Percentiles rank a stretch among this genome's conserved stretches.
Conservation (phyloP, 2,888 invertebrate species). For the Drosophila colorata region DNA sequence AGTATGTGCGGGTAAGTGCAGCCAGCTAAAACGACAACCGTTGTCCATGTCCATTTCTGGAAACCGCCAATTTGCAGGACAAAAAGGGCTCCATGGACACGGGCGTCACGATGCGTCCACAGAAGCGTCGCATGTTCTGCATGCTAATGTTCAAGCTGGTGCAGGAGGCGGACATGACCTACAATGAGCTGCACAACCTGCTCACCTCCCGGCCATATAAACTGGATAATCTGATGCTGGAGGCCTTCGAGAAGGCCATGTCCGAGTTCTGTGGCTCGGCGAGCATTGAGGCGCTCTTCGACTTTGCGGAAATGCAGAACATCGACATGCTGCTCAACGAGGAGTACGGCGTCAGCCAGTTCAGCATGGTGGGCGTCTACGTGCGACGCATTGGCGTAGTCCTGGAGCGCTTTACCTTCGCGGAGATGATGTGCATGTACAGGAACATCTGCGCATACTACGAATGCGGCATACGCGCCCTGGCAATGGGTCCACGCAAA, state of each 20-base stretch:
- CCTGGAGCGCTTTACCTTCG: slow-evolving; percentile 93
- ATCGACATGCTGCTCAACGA: slow-evolving; percentile 88
- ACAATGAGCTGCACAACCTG: slow-evolving; percentile 88
- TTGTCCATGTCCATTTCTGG: too few relatives aligned
- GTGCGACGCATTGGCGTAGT: slow-evolving; percentile 92
- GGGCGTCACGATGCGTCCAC: slow-evolving; percentile 85
- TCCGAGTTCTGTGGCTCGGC: slow-evolving; percentile 83
- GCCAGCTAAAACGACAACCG: neutral
- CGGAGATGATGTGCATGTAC: slow-evolving; percentile 91
- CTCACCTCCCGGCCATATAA: slow-evolving; percentile 85
- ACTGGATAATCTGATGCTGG: slow-evolving; percentile 82
- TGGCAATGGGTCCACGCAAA: slow-evolving; percentile 73
- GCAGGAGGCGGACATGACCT: slow-evolving; percentile 92
- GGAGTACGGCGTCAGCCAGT: slow-evolving; percentile 83
- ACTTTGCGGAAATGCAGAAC: slow-evolving; percentile 88
- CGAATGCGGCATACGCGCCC: slow-evolving; percentile 83
- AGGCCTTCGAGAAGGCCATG: slow-evolving; percentile 87
- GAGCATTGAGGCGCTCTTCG: slow-evolving; percentile 89
- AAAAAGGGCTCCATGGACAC: slow-evolving; percentile 79
- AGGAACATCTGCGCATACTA: slow-evolving; percentile 90
- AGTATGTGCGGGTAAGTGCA: slow-evolving; percentile 88
- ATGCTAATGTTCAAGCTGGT: slow-evolving; percentile 92
- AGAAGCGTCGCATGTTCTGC: slow-evolving; percentile 91
- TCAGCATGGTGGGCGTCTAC: slow-evolving; percentile 89
- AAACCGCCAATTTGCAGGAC: slow-evolving; percentile 56